These are phyloP conservation scores for Silurus lanzhouensis DNA, from an alignment of 2,797 vertebrate genomes.

Conservation along the genomic window DNA sequence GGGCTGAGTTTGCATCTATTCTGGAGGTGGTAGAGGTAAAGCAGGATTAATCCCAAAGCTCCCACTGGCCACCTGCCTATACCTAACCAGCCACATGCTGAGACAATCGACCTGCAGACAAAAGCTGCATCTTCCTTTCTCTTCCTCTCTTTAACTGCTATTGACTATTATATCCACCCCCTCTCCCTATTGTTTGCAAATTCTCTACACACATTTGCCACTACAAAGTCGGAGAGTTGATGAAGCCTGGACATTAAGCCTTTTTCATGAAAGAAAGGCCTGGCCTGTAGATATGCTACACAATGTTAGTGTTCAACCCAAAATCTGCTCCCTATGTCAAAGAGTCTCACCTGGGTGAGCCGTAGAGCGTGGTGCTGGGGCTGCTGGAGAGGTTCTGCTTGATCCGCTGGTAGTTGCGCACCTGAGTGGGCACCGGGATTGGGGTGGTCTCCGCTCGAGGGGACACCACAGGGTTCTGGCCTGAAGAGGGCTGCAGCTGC, in stretches of 20 bases:
- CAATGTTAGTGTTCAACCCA: neutral
- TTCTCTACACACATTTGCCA: neutral
- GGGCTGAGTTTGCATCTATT: neutral
- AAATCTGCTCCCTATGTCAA: neutral
- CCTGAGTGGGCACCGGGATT: constrained; percentile 94
- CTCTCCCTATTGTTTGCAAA: neutral
- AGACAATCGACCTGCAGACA: constrained; percentile 33
- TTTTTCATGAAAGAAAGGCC: neutral
- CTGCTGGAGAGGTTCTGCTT: constrained; percentile 94
- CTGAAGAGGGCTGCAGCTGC: constrained; percentile 66
- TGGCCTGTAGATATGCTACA: neutral
- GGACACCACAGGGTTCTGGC: constrained; percentile 79
- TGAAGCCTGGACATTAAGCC: neutral
- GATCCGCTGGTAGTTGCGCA: constrained; percentile 95
- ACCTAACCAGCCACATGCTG: constrained; percentile 27
- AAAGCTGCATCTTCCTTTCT: constrained; percentile 14
- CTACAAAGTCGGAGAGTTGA: neutral
- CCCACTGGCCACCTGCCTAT: constrained; percentile 30
- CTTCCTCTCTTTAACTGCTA: constrained; percentile 4
- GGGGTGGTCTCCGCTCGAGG: constrained; percentile 89
- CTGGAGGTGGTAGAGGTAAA: neutral
- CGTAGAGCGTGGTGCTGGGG: constrained; percentile 81
- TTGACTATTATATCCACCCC: neutral
- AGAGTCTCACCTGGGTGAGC: constrained; percentile 86
- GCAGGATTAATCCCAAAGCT: constrained; percentile 48